phyloP scores from a whole-genome alignment of 2,113 vertebrate genomes.

The Labrus mixtus region DNA sequence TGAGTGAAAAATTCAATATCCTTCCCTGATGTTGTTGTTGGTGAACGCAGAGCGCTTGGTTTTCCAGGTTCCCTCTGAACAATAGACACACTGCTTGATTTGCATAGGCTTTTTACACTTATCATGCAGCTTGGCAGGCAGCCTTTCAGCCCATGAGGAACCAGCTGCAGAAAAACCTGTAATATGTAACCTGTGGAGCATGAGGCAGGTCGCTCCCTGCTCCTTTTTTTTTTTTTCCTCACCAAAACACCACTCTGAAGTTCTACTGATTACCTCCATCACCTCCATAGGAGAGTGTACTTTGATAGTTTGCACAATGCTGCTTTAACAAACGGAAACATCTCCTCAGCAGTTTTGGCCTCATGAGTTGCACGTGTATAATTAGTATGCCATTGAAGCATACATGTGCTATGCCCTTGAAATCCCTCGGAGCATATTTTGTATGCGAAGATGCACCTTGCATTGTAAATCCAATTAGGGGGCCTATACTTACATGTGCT shows the following conservation, averaged over 20 bases:
- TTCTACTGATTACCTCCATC: constrained; percentile 26
- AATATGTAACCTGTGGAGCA: neutral
- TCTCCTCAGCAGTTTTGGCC: constrained; percentile 12
- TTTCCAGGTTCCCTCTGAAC: constrained; percentile 1
- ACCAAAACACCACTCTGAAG: constrained; percentile 19
- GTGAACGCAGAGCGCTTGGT: constrained; percentile 11
- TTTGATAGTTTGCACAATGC: neutral
- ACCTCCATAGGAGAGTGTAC: neutral
- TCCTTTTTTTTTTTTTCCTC: neutral
- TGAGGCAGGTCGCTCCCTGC: neutral
- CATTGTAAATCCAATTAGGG: constrained; percentile 62
- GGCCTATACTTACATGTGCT: constrained; percentile 45
- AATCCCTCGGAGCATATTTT: constrained; percentile 34
- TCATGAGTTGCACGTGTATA: neutral
- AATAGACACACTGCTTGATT: constrained; percentile 26
- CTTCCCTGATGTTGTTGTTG: neutral
- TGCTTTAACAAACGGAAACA: neutral
- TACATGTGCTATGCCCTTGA: constrained; percentile 58
- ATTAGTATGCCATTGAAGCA: neutral
- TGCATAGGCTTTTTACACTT: constrained; percentile 32
- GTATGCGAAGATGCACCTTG: constrained; percentile 54
- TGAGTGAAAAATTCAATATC: neutral
- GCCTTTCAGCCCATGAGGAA: neutral
- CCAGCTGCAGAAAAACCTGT: neutral
- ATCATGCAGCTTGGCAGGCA: constrained; percentile 10